phyloP scores from a whole-genome alignment of 2,888 invertebrate species.

The Zele albiditarsus region DNA sequence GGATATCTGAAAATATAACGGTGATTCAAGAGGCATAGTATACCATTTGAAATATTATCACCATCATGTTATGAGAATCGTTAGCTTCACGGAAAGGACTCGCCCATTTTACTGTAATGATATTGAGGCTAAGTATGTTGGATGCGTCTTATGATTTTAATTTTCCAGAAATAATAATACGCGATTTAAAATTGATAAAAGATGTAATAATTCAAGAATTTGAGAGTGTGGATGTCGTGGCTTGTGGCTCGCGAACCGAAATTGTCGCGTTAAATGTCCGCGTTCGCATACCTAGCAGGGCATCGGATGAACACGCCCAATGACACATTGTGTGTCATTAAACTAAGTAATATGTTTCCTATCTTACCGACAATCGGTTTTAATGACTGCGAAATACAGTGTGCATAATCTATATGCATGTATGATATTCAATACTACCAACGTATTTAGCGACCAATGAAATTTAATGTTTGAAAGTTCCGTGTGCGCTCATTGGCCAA shows the following conservation, averaged over 20 bases:
- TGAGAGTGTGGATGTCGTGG: slow-evolving; percentile 53
- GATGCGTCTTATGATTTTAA: slow-evolving; percentile 56
- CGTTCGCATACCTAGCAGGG: too few species aligned
- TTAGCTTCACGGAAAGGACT: neutral
- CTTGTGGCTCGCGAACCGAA: too few species aligned
- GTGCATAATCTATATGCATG: too few species aligned
- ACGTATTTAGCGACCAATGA: neutral
- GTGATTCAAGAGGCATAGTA: neutral
- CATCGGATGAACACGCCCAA: too few species aligned
- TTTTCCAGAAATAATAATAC: slow-evolving; percentile 54
- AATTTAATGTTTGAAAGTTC: neutral
- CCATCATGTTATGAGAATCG: too few species aligned
- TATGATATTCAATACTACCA: too few species aligned
- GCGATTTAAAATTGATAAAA: slow-evolving; percentile 59
- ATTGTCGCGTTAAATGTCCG: too few species aligned
- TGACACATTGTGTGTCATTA: too few species aligned
- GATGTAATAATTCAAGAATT: slow-evolving; percentile 57
- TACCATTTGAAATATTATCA: neutral
- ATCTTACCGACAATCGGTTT: too few species aligned
- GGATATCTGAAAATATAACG: too few species aligned
- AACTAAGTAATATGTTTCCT: too few species aligned
- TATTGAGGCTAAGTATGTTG: slow-evolving; percentile 52
- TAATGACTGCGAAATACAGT: too few species aligned
- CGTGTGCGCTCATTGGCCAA: neutral
- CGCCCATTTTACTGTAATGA: slow-evolving; percentile 31